A percentile compares a stretch with the other conserved stretches of the same genome.
phyloP scores from a whole-genome alignment of 92 coral and sea anemone species.

The Nematostella vectensis region DNA sequence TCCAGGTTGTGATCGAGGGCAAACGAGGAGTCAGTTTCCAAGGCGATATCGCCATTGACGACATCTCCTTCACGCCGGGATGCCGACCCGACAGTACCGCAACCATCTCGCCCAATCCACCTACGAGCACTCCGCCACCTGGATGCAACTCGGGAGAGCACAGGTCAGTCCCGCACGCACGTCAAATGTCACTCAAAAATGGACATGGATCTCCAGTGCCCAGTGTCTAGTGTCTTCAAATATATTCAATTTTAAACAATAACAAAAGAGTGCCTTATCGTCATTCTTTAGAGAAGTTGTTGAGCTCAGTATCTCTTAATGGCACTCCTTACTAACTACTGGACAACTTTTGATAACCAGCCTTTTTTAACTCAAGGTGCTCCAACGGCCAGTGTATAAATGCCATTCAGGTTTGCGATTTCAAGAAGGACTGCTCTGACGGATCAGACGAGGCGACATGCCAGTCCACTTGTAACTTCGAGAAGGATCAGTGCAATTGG shows the following conservation, averaged over 20 bases:
- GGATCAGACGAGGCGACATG: constrained; percentile 73
- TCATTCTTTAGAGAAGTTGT: too few species aligned
- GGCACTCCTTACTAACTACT: too few species aligned
- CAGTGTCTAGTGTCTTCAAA: too few species aligned
- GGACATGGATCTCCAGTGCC: too few species aligned
- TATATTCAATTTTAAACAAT: too few species aligned
- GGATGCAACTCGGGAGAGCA: constrained; percentile 65
- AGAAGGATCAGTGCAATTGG: constrained; percentile 66
- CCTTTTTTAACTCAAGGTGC: constrained; percentile 42
- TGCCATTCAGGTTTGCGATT: constrained; percentile 57
- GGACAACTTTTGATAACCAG: too few species aligned
- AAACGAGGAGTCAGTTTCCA: constrained; percentile 63
- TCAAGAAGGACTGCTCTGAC: constrained; percentile 67
- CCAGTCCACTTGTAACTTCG: constrained; percentile 66
- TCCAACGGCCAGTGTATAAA: constrained; percentile 50
- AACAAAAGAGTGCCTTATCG: too few species aligned
- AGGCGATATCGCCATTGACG: constrained; percentile 96
- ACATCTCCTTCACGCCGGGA: constrained; percentile 89
- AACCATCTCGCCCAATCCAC: constrained; percentile 60
- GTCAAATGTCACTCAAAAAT: too few species aligned
- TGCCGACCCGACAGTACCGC: constrained; percentile 82
- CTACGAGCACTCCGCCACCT: constrained; percentile 76
- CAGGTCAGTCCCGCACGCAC: constrained; percentile 60
- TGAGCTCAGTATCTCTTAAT: too few species aligned
- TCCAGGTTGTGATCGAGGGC: constrained; percentile 89